A percentile compares a stretch with the other conserved stretches of the same genome.
phyloP scores from a whole-genome alignment of 2,113 vertebrate genomes.

The Cricetomys ansorgei region DNA sequence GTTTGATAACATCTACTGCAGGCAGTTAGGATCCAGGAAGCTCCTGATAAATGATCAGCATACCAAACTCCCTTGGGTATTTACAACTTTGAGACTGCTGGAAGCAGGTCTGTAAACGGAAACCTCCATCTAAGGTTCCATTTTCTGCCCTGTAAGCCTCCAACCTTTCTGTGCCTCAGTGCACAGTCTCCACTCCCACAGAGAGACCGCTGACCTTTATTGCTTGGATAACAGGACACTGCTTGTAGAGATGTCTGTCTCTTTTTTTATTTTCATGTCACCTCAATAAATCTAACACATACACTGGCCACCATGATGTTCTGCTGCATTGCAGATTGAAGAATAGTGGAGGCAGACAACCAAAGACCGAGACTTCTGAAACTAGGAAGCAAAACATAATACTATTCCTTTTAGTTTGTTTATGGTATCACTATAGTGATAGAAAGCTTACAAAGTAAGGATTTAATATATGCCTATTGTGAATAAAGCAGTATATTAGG shows the following conservation, averaged over 20 bases:
- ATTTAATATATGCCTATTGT: constrained; percentile 14
- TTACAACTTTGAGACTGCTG: background rate
- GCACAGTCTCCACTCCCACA: background rate
- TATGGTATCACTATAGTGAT: background rate
- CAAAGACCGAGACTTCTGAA: background rate
- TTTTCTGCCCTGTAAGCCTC: background rate
- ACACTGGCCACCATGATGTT: background rate
- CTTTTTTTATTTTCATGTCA: background rate
- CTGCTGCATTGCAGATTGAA: background rate
- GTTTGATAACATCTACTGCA: background rate
- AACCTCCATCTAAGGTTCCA: background rate
- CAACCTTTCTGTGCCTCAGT: background rate
- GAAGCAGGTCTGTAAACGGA: background rate
- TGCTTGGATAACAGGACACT: background rate
- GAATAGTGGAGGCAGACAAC: background rate
- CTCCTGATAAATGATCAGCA: background rate
- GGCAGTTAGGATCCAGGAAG: background rate
- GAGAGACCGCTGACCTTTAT: background rate
- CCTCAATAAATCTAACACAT: background rate
- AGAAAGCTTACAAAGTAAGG: background rate
- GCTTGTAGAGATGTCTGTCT: background rate
- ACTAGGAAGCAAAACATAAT: background rate
- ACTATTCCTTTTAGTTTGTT: background rate
- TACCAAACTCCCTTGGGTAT: background rate
- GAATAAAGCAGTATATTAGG: background rate